phyloP scores from a whole-genome alignment of 1,140 invertebrate species.

The Macrotrachela quadricornifera region DNA sequence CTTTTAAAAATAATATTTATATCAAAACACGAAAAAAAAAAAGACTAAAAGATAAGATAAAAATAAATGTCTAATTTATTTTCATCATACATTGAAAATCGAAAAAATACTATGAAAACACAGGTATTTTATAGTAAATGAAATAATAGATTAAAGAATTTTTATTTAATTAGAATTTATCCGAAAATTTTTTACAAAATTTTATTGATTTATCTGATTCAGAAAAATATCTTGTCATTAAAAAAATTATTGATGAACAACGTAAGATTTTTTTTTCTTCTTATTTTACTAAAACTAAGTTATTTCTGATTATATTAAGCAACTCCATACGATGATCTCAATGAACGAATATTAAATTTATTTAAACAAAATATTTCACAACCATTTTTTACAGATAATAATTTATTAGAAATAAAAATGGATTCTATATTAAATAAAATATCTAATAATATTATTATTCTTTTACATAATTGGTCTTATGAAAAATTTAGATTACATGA shows the following conservation, averaged over 20 bases:
- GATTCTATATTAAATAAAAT: neutral
- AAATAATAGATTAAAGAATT: neutral
- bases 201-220: too few relatives aligned
- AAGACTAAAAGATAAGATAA: neutral
- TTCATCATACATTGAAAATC: neutral
- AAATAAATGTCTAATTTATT: neutral
- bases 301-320: neutral
- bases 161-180: constrained; percentile 7
- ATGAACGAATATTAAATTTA: constrained; percentile 1
- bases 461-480: too few relatives aligned
- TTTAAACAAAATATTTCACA: constrained; percentile 3
- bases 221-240: too few relatives aligned
- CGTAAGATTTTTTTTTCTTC: neutral
- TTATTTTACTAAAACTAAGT: neutral
- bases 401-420: neutral
- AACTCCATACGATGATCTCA: neutral
- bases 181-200: neutral
- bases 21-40: too few relatives aligned
- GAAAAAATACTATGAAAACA: constrained; percentile 1
- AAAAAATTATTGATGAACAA: neutral
- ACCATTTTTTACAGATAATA: neutral
- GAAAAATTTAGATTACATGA: too few relatives aligned
- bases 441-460: too few relatives aligned
- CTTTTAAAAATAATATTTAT: too few relatives aligned
- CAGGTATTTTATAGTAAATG: neutral